phyloP scores from a whole-genome alignment of 2,797 vertebrate species.

The Labeo calbasu region DNA sequence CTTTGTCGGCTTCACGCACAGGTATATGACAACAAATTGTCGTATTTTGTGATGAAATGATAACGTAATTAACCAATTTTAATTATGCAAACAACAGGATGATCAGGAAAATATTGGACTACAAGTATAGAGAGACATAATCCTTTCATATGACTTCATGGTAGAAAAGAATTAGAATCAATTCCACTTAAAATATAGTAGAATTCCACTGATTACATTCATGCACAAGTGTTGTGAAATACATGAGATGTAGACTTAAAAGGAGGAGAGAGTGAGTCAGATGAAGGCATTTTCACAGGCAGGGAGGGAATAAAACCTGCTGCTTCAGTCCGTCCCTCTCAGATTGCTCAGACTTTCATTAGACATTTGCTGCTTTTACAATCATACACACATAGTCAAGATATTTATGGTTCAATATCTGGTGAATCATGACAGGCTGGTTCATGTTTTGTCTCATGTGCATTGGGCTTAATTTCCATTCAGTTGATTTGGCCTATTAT shows the following conservation, averaged over 20 bases:
- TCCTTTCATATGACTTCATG: neutral
- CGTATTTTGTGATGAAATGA: neutral
- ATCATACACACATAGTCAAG: neutral
- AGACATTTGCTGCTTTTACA: neutral
- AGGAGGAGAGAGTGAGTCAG: slow-evolving; percentile 57
- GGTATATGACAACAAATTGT: neutral
- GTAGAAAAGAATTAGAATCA: neutral
- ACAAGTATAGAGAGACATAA: neutral
- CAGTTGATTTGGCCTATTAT: slow-evolving; percentile 69
- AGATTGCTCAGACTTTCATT: neutral
- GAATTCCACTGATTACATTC: neutral
- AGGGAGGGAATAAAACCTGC: slow-evolving; percentile 46
- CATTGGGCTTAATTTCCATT: slow-evolving; percentile 63
- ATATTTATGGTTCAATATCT: neutral
- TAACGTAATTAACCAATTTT: neutral
- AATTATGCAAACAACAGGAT: neutral
- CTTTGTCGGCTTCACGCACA: neutral
- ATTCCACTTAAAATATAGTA: neutral
- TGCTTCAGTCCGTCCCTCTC: slow-evolving; percentile 20
- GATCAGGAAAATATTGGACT: neutral
- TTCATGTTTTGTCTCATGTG: slow-evolving; percentile 61
- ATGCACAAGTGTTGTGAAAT: slow-evolving; percentile 25
- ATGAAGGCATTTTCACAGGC: slow-evolving; percentile 48
- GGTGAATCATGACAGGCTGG: slow-evolving; percentile 60
- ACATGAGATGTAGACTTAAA: slow-evolving; percentile 61